These are phyloP conservation scores for Ernsta delagoae DNA, from an alignment of 2,888 invertebrate species.

Conservation along the genomic window DNA sequence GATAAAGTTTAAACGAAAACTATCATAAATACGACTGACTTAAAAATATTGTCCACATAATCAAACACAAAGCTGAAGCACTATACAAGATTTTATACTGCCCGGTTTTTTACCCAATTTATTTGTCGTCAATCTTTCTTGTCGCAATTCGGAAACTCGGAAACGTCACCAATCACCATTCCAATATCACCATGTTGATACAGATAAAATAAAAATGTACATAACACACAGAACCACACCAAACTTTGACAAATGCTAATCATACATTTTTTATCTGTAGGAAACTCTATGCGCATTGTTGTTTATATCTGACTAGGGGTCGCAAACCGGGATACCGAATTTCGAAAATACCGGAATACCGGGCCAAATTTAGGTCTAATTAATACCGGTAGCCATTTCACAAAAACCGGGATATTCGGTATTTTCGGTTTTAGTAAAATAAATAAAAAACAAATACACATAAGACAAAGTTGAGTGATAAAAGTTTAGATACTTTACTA, in stretches of 20 bases:
- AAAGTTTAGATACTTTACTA: no score
- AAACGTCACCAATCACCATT: slow-evolving; percentile 43
- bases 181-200: not conserved
- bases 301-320: not conserved
- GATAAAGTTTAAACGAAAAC: slow-evolving; percentile 46
- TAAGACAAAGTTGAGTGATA: no score
- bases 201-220: slow-evolving; percentile 10
- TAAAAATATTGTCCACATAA: slow-evolving; percentile 61
- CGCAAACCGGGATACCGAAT: no score
- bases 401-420: no score
- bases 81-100: slow-evolving; percentile 11
- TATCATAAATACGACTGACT: slow-evolving; percentile 50
- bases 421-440: no score
- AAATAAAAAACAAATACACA: no score
- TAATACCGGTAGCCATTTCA: no score
- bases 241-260: not conserved
- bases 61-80: slow-evolving; percentile 47
- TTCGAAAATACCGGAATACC: no score
- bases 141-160: slow-evolving; percentile 41
- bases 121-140: slow-evolving; percentile 32
- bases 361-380: no score
- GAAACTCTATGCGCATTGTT: slow-evolving; percentile 2
- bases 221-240: not conserved
- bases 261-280: slow-evolving; percentile 3
- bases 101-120: slow-evolving; percentile 42